Evolutionary conservation across 2,888 invertebrate species (phyloP), one percentile per base, ranked within the genome.

Genomic region (Ecliptopera silaceata): DNA sequence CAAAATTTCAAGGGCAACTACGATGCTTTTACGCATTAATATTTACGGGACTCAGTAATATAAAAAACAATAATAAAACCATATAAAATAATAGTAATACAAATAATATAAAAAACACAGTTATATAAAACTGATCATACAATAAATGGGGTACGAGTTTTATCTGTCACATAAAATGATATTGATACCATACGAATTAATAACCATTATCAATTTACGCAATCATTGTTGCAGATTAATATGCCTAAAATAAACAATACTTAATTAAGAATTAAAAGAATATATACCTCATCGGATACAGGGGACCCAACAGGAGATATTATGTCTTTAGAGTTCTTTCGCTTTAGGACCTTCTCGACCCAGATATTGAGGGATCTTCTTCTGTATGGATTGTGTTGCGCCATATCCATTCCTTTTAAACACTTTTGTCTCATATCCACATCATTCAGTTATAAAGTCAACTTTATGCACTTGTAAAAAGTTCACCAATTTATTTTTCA

Each of bases 1-100:
- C 70, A 68, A 64, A 69, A 64, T 69, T 77, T 85, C 86, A 88
- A 86, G 88, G 87, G 71, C 79, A 73, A 59, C 59, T 61, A 51
- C 45, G 54, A 59, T 46, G 67, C 70, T 72, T 74, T 69, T 75
- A 71, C 73, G 75, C 75, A 70, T 71, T 65, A 72, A 66, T 73
- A 69, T 52, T 49, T 45, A 52, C 45, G 15, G 15, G 15, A 15
- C 2, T 15, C 15, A 26, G 1, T 26, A 26, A 26, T 8, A 26
- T 26, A 26, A 4, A 26, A 6, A 8, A n/a, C n/a, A n/a, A n/a
- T n/a, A n/a, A n/a, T n/a, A n/a, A n/a, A n/a, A n/a, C n/a, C n/a
- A n/a, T n/a, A n/a, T n/a, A n/a, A n/a, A n/a, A n/a, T n/a, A n/a
- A n/a, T n/a, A n/a, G n/a, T n/a, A n/a, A n/a, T n/a, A n/a, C n/a